phyloP scores from a whole-genome alignment of 1,140 invertebrate species.

The Gyrodactylus salaris region DNA sequence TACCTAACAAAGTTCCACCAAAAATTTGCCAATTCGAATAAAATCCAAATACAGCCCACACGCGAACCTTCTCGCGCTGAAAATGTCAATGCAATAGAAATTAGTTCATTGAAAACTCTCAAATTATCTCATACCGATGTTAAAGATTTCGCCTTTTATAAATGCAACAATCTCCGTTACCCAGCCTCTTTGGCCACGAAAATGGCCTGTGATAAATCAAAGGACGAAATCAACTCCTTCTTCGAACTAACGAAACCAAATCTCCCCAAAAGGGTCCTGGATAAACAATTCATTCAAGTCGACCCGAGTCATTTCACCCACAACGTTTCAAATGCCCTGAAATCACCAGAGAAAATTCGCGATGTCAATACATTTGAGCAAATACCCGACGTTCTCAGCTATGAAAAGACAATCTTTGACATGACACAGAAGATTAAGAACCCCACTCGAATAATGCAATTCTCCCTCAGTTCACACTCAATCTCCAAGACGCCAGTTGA shows the following conservation, averaged over 20 bases:
- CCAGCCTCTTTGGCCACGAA: background rate
- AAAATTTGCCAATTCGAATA: background rate
- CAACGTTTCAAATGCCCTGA: background rate
- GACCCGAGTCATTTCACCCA: background rate
- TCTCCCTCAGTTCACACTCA: background rate
- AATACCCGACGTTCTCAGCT: background rate
- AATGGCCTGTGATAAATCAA: background rate
- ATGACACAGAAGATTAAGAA: background rate
- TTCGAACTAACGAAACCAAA: background rate
- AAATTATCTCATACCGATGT: no score
- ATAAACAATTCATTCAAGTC: background rate
- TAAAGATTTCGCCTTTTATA: background rate
- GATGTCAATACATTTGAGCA: background rate
- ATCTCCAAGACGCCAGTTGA: background rate
- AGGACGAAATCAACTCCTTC: background rate
- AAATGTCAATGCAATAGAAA: background rate
- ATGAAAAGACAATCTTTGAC: background rate
- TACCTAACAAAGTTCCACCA: background rate
- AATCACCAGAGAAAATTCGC: background rate
- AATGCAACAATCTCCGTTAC: background rate
- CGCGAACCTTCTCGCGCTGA: background rate
- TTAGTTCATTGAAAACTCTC: background rate
- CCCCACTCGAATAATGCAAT: background rate
- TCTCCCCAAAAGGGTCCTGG: background rate
- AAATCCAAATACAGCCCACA: background rate